Evolutionary conservation across 2,113 vertebrate species (phyloP), one percentile per base, ranked within the genome.

Genomic region (Micromys minutus): DNA sequence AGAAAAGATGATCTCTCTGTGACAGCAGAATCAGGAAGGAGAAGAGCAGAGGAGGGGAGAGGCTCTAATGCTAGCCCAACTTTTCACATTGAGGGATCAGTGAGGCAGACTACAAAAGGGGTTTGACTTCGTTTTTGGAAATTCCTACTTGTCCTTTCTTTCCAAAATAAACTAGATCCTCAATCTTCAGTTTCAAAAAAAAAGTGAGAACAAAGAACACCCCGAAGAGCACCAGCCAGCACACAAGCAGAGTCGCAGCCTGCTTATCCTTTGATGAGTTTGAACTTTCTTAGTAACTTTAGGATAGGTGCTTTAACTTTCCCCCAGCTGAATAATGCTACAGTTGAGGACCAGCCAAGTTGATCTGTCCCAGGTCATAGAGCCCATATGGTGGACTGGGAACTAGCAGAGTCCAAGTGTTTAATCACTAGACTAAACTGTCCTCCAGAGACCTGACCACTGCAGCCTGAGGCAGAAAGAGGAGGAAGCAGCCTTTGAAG

Each of bases 341-440:
- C 85, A 71, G 39, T 86, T 63, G 72, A 81, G 93, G 9, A 47
- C 31, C 47, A 63, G 55, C 22, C 17, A 63, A 4, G 31, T 84
- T 71, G 42, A 77, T 80, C 84, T 79, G 19, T 47, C 79, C 61
- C 63, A 91, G 36, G 50, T 90, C 59, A 87, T 13, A 26, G 69
- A 95, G 61, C n/a, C 67, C 63, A 69, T 7, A 63, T 11, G 45
- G 7, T 31, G 16, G 36, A 69, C 24, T 12, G 19, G 74, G 45
- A 47, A 81, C 87, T 93, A 65, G 90, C 50, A n/a, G 72, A 93
- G 84, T 75, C 47, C 52, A 61, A 22, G 47, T 42, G 17, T 59
- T 93, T 93, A 61, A 42, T n/a, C 50, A 75, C 11, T 59, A 69
- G 75, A 42, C 77, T 94, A 45, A 90, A 87, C 47, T 87, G 52